Conservation (phyloP, 2,888 invertebrate species). For the Conus canariensis region DNA sequence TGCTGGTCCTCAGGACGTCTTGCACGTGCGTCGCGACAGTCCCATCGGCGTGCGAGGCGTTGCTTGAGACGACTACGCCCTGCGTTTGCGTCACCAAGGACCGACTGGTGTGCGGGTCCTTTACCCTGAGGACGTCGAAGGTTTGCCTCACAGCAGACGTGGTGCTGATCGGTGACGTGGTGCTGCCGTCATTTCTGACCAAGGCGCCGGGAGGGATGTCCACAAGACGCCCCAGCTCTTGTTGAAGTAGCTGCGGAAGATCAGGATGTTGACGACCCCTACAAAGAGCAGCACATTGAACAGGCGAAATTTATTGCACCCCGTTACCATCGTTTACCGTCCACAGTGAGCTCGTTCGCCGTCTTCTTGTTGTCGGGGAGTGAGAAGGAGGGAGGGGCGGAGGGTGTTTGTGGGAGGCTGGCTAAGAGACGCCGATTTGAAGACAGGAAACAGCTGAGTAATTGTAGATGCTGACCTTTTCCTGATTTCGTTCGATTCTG, state of each 20-base stretch:
- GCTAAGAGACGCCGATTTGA: too few relatives aligned
- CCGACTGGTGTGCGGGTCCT: too few relatives aligned
- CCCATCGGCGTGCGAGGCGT: too few relatives aligned
- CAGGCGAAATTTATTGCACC: conserved; percentile 48
- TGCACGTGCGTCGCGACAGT: background rate
- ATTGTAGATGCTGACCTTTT: too few relatives aligned
- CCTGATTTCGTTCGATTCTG: too few relatives aligned
- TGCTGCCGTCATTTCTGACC: background rate
- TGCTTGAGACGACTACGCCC: too few relatives aligned
- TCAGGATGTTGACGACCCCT: conserved; percentile 42
- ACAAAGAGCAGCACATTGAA: conserved; percentile 46
- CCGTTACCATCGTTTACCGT: conserved; percentile 9
- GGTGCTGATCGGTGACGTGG: background rate
- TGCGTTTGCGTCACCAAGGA: too few relatives aligned
- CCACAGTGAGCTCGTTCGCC: background rate
- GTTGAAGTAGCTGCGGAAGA: conserved; percentile 40
- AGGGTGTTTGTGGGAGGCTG: too few relatives aligned
- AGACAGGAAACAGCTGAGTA: too few relatives aligned
- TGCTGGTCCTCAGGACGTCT: background rate
- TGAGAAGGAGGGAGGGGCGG: too few relatives aligned
- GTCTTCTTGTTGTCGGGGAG: background rate
- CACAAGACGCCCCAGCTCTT: background rate
- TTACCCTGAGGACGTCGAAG: too few relatives aligned
- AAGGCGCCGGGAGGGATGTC: background rate
- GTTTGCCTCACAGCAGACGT: background rate